Evolutionary conservation across 2,888 invertebrate genomes (phyloP), one percentile per base, ranked within the genome.

Genomic region (Trimorus sp.): DNA sequence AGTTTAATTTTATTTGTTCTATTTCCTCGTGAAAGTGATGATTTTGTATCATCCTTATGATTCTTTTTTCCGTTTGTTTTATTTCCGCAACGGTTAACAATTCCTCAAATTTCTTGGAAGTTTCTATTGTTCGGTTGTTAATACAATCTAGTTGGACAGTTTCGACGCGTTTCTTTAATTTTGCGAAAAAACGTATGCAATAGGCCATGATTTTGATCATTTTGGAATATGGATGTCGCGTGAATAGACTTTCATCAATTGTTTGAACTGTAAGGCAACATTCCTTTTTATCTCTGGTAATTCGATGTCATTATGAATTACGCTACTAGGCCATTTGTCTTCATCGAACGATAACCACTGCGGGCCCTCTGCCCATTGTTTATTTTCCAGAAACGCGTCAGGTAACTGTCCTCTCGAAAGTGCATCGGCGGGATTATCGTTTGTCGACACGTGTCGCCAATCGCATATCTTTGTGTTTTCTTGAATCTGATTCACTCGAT

Each of bases 381-480:
- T 14, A 54, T 54, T 54, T 11, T 54, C 14, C 4, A 54, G 4
- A 16, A 54, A 54, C 7, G 4, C 26, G 26, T 7, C 12, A 7
- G 62, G 7, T 48, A 12, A 6, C 12, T 62, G 40, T 26, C 62
- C 45, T 48, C 45, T 16, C 16, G 45, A 62, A 38, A 62, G 14
- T 26, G 48, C 48, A 45, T 81, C 76, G 1, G 80, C 80, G 5
- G 66, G 71, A 53, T 81, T 81, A 15, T 81, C 76, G 9, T 37
- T 26, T 8, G 59, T 49, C 7, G 40, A 16, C 9, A 76, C 76
- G 26, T 81, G 71, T 37, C 66, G 51, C 76, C 65, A 81, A 40
- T 76, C 40, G 37, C n/a, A 16, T 4, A 14, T 7, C 3, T 66
- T 26, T 15, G 66, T 66, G 40, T 37, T 53, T 66, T 66, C 66